Base-by-base conservation (phyloP, 2,113 vertebrate species). In the Hassar affinis region DNA sequence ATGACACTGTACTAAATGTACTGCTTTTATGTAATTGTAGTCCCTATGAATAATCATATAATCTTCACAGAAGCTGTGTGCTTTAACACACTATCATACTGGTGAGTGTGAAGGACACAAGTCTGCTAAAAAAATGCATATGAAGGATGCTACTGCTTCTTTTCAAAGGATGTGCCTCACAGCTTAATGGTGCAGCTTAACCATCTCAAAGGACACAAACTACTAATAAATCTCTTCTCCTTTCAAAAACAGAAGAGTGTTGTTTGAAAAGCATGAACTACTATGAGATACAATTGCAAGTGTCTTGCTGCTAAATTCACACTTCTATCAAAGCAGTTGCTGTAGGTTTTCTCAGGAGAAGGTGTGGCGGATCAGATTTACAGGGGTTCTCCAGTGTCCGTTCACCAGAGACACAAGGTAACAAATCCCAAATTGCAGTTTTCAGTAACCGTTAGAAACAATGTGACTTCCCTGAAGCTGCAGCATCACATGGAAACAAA, bases 251-350 rank as follows among this genome's bases (percentile, higher is more conserved):
- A 71, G 68, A 35, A 49, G 86, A 88, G 82, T 69, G 80, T 47
- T 81, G 35, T 56, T 81, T 0, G 45, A 69, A 91, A 89, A 89
- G 85, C 90, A 90, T 90, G 84, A 88, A 89, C 86, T 88, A 88
- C 90, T 89, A 88, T 90, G 84, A 86, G 77, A 85, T 79, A 81
- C 74, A 74, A 8, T 33, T 4, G 82, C 49, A 81, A 81, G 79
- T 78, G 87, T 68, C 86, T 88, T 84, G 90, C 93, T 93, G 92
- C 89, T 91, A 90, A 89, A 89, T 91, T 89, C 88, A 89, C 42
- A 78, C 88, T 79, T 89, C 86, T 86, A 91, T 90, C 90, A 91
- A 91, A 92, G 91, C 35, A 18, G 81, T 88, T 88, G 87, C 90
- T 86, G 83, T 64, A 79, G 84, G 68, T 77, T 35, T 87, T 85